A percentile compares a stretch with the other conserved stretches of the same genome.
Evolutionary conservation across 2,113 vertebrate genomes (phyloP).

Genomic region (Origma solitaria): DNA sequence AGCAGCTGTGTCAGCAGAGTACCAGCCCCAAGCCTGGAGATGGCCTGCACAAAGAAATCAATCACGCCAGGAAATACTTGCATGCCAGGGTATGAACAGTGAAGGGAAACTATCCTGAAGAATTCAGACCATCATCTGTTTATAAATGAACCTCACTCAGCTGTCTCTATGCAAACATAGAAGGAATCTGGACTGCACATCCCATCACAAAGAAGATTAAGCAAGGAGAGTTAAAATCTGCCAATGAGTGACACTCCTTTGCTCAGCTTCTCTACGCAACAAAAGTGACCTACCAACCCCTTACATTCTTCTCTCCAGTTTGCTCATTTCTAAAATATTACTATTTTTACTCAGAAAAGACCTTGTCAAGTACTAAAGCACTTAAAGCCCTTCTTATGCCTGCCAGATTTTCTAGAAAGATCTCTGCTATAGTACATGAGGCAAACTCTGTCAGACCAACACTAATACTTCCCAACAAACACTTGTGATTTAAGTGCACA

Average conservation of each 20-base stretch:
- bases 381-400: neutral
- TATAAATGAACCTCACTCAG: neutral
- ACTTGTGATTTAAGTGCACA: neutral
- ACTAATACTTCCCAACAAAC: neutral
- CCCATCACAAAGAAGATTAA: neutral
- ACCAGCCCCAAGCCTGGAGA: neutral
- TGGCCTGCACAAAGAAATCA: rapidly evolving
- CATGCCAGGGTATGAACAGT: neutral
- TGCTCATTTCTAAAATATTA: neutral
- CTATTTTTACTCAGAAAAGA: neutral
- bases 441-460: neutral
- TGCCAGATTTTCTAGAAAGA: neutral
- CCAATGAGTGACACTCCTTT: neutral
- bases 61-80: neutral
- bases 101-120: neutral
- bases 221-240: neutral
- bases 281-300: neutral
- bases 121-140: neutral
- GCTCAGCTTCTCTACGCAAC: neutral
- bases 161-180: neutral
- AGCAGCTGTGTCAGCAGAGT: neutral
- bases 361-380: neutral
- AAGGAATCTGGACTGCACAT: neutral
- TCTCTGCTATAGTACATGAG: neutral
- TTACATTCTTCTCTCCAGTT: neutral